A percentile compares a stretch with the other conserved stretches of the same genome.
These are phyloP conservation scores for Hypercompe scribonia DNA, from an alignment of 2,888 invertebrate species.

Conservation along the genomic window DNA sequence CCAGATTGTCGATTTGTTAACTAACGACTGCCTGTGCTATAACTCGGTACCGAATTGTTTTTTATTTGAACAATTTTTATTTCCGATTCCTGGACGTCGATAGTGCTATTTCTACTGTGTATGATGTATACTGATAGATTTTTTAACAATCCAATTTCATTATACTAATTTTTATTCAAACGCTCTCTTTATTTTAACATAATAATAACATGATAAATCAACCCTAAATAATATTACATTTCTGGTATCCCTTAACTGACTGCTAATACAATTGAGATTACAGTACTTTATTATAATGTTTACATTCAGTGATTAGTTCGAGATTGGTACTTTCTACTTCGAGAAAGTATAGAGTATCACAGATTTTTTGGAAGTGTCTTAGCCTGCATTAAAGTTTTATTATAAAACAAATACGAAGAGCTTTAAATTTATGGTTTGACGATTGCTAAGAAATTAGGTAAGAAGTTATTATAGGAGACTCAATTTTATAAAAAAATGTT, in stretches of 20 bases:
- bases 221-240: too few relatives aligned
- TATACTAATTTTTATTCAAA: too few relatives aligned
- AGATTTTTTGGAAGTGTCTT: constrained; percentile 50
- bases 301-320: constrained; percentile 43
- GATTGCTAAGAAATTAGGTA: too few relatives aligned
- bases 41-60: constrained; percentile 20
- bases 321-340: constrained; percentile 31
- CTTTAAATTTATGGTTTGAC: constrained; percentile 59
- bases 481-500: too few relatives aligned
- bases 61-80: constrained; percentile 6
- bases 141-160: neutral
- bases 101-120: neutral
- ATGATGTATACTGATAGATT: neutral
- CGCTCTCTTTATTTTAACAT: too few relatives aligned
- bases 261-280: too few relatives aligned
- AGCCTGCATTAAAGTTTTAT: constrained; percentile 66
- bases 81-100: neutral
- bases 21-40: constrained; percentile 31
- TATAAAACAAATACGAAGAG: constrained; percentile 66
- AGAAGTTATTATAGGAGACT: too few relatives aligned
- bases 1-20: constrained; percentile 33
- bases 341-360: constrained; percentile 42
- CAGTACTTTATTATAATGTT: neutral
- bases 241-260: too few relatives aligned
- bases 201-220: too few relatives aligned